phyloP scores from a whole-genome alignment of 2,113 vertebrate genomes.

The Gymnorhina tibicen region DNA sequence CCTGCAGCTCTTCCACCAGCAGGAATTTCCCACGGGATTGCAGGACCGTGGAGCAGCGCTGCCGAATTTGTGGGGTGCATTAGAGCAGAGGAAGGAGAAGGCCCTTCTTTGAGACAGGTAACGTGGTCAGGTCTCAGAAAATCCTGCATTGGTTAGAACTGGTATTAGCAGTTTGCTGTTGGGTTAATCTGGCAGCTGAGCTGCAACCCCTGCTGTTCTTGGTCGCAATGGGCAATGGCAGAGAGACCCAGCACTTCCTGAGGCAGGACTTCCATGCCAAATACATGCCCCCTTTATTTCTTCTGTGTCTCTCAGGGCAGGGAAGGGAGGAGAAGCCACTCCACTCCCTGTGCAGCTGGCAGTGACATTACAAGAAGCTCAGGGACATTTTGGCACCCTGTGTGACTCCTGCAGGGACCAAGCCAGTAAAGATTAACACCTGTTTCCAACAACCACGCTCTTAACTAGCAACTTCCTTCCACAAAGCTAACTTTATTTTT shows the following conservation, averaged over 20 bases:
- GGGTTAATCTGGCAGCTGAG: background rate
- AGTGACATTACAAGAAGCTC: background rate
- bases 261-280: background rate
- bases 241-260: rapidly evolving
- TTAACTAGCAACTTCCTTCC: slow-evolving; percentile 25
- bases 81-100: background rate
- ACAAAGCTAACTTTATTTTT: background rate
- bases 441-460: background rate
- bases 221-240: background rate
- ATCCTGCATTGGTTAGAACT: rapidly evolving
- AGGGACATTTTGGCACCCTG: background rate
- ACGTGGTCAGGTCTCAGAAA: background rate
- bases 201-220: background rate
- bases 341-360: background rate
- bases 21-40: rapidly evolving
- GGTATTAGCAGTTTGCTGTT: background rate
- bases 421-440: slow-evolving; percentile 34
- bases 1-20: background rate
- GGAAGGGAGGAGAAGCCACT: background rate
- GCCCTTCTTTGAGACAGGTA: background rate
- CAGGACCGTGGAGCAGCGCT: rapidly evolving
- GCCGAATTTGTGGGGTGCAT: rapidly evolving
- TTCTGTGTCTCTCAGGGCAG: background rate
- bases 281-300: background rate
- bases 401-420: background rate